These are phyloP conservation scores for Chionoecetes opilio DNA, from an alignment of 1,140 invertebrate species.

Conservation along the genomic window DNA sequence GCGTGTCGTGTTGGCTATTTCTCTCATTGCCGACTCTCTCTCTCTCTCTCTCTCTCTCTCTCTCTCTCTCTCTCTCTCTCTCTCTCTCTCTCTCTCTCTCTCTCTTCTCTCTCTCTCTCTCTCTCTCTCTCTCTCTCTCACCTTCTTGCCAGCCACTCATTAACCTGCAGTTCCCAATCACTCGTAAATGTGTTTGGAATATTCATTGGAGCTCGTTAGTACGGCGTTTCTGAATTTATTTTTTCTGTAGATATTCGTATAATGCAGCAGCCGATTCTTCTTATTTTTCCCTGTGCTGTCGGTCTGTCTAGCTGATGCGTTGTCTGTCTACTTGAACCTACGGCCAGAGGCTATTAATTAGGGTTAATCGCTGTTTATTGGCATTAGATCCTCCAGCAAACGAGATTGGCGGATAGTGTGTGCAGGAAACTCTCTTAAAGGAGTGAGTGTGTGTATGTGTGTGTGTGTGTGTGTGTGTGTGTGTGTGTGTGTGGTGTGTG, in stretches of 20 bases:
- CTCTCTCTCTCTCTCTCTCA: not conserved
- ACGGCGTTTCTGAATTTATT: not conserved
- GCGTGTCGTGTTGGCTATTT: too few relatives aligned
- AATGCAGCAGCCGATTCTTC: not conserved
- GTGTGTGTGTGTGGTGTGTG: not conserved
- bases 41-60: not conserved
- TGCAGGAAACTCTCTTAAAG: not conserved
- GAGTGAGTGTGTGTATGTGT: not conserved
- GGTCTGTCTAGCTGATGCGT: not conserved
- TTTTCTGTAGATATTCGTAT: not conserved
- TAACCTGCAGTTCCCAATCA: not conserved
- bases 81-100: not conserved
- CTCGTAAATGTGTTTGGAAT: not conserved
- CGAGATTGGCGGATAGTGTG: not conserved
- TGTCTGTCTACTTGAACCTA: not conserved
- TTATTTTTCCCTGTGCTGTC: not conserved
- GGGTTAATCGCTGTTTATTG: not conserved
- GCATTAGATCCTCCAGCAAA: not conserved
- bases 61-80: not conserved
- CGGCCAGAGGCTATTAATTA: not conserved
- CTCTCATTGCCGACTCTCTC: too few relatives aligned
- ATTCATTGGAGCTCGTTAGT: not conserved
- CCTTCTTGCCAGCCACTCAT: not conserved
- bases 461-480: not conserved
- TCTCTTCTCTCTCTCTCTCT: too few relatives aligned